Evolutionary conservation across 1,140 invertebrate species (phyloP).

Genomic region (Zaprionus camerounensis): DNA sequence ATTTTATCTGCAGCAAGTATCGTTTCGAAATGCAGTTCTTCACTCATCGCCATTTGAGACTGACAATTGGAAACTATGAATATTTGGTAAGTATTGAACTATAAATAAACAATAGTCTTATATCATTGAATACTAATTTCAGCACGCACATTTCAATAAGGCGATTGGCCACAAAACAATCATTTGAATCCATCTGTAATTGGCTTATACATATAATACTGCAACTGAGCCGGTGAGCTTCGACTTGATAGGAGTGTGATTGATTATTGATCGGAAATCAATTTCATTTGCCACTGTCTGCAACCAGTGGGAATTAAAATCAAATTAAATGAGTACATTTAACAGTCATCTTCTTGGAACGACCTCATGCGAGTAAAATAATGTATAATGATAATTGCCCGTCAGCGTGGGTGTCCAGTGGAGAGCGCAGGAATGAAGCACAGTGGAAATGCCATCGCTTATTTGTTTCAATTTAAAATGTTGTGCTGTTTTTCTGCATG

Average conservation of each 20-base stretch:
- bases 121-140: background rate
- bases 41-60: conserved; percentile 15
- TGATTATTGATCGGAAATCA: conserved; percentile 35
- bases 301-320: conserved; percentile 32
- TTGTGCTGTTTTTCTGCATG: conserved; percentile 62
- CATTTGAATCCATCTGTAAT: background rate
- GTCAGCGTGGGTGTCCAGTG: background rate
- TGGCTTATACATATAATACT: background rate
- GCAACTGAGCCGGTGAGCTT: background rate
- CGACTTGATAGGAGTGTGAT: conserved; percentile 19
- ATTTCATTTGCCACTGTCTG: conserved; percentile 18
- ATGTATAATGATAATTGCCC: conserved; percentile 28
- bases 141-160: background rate
- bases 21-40: conserved; percentile 2
- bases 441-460: conserved; percentile 28
- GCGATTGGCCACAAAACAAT: background rate
- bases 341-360: conserved; percentile 36
- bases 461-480: conserved; percentile 54
- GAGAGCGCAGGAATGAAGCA: background rate
- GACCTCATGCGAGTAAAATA: conserved; percentile 21
- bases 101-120: background rate
- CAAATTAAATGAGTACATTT: conserved; percentile 42
- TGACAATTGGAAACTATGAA: conserved; percentile 16
- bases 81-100: background rate
- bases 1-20: conserved; percentile 6